A percentile compares a stretch with the other conserved stretches of the same genome.
These are phyloP conservation scores for Protobothrops flavoviridis DNA, from an alignment of 2,113 vertebrate genomes.

Conservation along the genomic window DNA sequence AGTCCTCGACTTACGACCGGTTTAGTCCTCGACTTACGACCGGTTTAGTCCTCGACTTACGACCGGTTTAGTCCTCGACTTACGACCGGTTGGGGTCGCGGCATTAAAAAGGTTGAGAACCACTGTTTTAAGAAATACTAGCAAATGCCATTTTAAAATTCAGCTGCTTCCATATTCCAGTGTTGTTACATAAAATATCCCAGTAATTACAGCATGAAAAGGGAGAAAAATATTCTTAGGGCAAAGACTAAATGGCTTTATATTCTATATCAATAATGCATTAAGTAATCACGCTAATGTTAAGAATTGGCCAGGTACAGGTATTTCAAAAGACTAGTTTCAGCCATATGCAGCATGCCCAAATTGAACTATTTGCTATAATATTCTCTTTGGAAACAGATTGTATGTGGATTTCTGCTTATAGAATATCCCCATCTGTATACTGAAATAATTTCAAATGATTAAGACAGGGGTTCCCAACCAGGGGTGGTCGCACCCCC, in stretches of 20 bases:
- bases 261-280: neutral
- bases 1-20: no score
- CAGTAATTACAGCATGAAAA: neutral
- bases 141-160: neutral
- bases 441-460: neutral
- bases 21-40: no score
- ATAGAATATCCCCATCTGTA: neutral
- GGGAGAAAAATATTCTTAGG: neutral
- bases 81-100: no score
- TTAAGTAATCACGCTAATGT: neutral
- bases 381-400: neutral
- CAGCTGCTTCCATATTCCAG: neutral
- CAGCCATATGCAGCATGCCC: neutral
- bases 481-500: no score
- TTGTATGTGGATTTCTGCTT: neutral
- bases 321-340: neutral
- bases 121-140: neutral
- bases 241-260: neutral
- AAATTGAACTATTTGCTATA: neutral
- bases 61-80: no score
- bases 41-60: no score
- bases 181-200: neutral
- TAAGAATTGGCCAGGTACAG: neutral
- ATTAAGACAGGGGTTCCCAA: neutral
- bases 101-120: no score